Percentiles rank a stretch among this genome's conserved stretches.
These are phyloP conservation scores for Plebejus argus DNA, from an alignment of 2,888 invertebrate genomes.

Conservation along the genomic window DNA sequence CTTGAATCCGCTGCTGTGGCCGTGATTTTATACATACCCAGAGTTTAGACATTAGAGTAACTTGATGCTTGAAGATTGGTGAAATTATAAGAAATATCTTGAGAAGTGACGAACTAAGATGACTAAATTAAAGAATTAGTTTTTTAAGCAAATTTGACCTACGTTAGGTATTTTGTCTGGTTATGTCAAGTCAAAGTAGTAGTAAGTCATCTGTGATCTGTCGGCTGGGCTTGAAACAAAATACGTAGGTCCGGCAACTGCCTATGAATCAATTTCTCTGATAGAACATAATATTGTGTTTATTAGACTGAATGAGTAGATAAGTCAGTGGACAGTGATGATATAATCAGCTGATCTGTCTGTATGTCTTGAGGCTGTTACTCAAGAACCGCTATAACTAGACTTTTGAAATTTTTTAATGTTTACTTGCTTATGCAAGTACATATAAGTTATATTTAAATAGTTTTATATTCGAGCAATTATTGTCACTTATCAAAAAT, in stretches of 20 bases:
- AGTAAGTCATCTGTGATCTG: background rate
- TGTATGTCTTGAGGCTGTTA: too few species aligned
- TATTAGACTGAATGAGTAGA: background rate
- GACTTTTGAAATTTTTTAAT: too few species aligned
- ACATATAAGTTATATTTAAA: background rate
- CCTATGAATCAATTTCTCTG: background rate
- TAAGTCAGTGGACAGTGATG: background rate
- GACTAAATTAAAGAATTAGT: too few species aligned
- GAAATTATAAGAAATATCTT: too few species aligned
- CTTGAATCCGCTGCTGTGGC: background rate
- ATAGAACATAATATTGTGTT: background rate
- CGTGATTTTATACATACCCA: background rate
- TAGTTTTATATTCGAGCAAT: background rate
- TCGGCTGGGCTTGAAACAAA: background rate
- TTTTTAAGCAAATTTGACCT: too few species aligned
- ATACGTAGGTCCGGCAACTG: background rate
- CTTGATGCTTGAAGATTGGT: background rate
- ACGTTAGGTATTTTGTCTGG: background rate
- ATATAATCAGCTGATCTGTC: constrained; percentile 17
- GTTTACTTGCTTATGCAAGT: background rate
- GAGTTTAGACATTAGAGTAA: background rate
- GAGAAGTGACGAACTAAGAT: too few species aligned
- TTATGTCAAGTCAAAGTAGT: background rate
- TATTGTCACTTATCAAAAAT: background rate
- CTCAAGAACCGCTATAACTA: too few species aligned